Evolutionary conservation across 2,888 invertebrate species (phyloP), one percentile per base, ranked within the genome.

Genomic region (Noctuana brunneofusca): DNA sequence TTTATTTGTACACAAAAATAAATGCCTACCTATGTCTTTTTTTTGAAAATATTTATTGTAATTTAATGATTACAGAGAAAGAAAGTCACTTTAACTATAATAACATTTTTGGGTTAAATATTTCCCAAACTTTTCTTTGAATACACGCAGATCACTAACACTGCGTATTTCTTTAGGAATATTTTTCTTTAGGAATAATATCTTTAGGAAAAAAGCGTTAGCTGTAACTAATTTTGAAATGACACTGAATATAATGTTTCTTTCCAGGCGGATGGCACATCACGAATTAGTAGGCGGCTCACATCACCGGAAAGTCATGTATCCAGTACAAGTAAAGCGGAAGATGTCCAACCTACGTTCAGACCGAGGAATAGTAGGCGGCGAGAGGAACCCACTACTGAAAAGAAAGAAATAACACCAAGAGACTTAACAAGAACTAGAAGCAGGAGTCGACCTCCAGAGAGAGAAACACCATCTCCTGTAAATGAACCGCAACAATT

Each of bases 251-350:
- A 8, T 24, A 54, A 22, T 32, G 27, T 14, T 38, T n/a, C 20
- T 55, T 86, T 86, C 3, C 87, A 91, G 91, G 85, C 74, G 65
- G 86, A 89, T 72, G 80, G 83, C 66, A 75, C 72, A 14, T 68
- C 78, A 50, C 79, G 88, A 66, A 75, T 72, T 59, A 79, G 85
- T 66, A 83, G 87, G 74, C 80, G 88, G 72, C 73, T 81, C 63
- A 70, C 78, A 72, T 68, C 74, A 65, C 66, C 75, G 32, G 84
- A 84, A 49, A 79, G 57, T 32, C 30, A 73, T 63, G 66, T 74
- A 64, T 68, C 71, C 58, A 77, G 73, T 69, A 71, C 74, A 54
- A 79, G 73, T 50, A 73, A 73, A 69, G 66, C 75, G 58, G 83
- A 85, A 63, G 75, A 76, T 58, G 71, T 71, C 32, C 73, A 76